Evolutionary conservation across 2,113 vertebrate species (phyloP).

Genomic region (Vulpes ferrilata): DNA sequence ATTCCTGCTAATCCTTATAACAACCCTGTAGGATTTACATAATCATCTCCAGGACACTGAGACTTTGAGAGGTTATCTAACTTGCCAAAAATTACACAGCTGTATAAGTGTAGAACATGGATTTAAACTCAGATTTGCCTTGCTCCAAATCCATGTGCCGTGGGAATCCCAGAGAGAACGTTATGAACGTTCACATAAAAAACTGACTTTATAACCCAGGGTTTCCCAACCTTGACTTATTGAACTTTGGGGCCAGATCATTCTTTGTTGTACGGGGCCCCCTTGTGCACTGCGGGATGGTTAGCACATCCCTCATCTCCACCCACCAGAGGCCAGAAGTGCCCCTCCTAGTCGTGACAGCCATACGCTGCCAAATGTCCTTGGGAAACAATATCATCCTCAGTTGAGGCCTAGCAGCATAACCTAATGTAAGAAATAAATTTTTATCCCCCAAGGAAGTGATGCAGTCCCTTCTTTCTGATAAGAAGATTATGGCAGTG

Average conservation of each 20-base stretch:
- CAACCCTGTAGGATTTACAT: background rate
- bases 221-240: background rate
- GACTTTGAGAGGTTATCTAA: background rate
- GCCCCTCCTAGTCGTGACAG: accelerated
- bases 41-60: conserved; percentile 41
- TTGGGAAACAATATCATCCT: background rate
- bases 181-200: background rate
- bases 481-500: background rate
- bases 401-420: background rate
- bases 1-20: background rate
- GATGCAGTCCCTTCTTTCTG: background rate
- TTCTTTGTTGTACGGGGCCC: background rate
- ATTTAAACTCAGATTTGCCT: background rate
- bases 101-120: background rate
- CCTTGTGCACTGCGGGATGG: accelerated
- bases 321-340: accelerated
- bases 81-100: conserved; percentile 24
- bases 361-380: no score
- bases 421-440: background rate
- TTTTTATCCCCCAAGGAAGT: background rate
- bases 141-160: background rate
- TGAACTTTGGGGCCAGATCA: background rate
- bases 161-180: accelerated
- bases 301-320: background rate
- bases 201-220: background rate